Evolutionary conservation across 92 coral and sea anemone species (phyloP).

Genomic region (Epizoanthus rinbou): DNA sequence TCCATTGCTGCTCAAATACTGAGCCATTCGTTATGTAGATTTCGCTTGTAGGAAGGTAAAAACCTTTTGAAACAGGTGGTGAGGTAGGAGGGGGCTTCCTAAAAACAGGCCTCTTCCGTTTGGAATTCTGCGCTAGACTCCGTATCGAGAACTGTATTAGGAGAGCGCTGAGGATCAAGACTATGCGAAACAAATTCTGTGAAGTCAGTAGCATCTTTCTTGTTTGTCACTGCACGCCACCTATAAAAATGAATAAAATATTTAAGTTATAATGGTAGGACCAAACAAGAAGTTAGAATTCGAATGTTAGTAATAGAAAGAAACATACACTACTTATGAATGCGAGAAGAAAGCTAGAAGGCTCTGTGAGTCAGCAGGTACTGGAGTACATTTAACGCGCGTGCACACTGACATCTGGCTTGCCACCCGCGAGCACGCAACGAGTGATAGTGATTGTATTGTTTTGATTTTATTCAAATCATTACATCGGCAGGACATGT

Average conservation of each 20-base stretch:
- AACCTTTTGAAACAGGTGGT: slow-evolving; percentile 44
- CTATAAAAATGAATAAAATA: not conserved
- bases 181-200: not conserved
- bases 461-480: slow-evolving; percentile 9
- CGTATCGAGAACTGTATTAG: not conserved
- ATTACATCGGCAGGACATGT: not conserved
- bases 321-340: not conserved
- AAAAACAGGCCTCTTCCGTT: too few species aligned
- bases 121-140: not conserved
- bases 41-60: slow-evolving; percentile 39
- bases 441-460: not conserved
- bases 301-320: not conserved
- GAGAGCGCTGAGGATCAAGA: not conserved
- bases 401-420: slow-evolving; percentile 3
- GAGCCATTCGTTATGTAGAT: slow-evolving; percentile 38
- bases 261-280: not conserved
- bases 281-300: not conserved
- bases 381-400: not conserved
- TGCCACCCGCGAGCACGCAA: not conserved
- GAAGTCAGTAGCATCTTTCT: slow-evolving; percentile 9
- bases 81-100: not conserved
- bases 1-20: slow-evolving; percentile 24
- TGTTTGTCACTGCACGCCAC: not conserved
- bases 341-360: not conserved
- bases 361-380: not conserved